Evolutionary conservation across 1,140 invertebrate genomes (phyloP), one percentile per base, ranked within the genome.

Genomic region (Drosophila baimaii): DNA sequence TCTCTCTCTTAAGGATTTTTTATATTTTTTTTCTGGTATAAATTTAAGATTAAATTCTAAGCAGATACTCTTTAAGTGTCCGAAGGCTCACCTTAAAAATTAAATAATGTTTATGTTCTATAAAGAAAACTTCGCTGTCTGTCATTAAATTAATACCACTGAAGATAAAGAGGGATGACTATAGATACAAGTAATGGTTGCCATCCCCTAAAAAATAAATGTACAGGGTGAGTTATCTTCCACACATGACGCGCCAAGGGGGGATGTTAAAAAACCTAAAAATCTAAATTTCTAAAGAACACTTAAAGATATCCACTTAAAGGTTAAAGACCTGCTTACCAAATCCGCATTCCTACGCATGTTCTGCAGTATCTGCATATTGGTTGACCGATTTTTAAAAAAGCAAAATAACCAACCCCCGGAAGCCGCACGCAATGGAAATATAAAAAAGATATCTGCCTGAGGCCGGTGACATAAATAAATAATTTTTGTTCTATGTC

Each of bases 391-490:
- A 79, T 66, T 79, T 75, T 72, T 31, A 46, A 52, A 33, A 52
- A 19, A 7, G 12, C 23, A 49, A 33, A 31, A 47, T 61, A 59
- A 35, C 35, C 51, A 44, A 56, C 55, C 51, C 29, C 21, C 41
- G 44, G 39, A 61, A 21, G 19, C 52, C 25, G 49, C 70, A 83
- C 65, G 62, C 70, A 76, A 80, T 80, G 31, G 55, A 84, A 80
- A 85, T 85, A 75, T 83, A 61, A 61, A 84, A 72, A 62, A 65
- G 61, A 64, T 78, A 81, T 78, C 63, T 46, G 47, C 59, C 31
- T 13, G 21, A 69, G 70, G 77, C 39, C 74, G 61, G 47, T 44
- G 59, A 75, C 79, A 88, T 83, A 88, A 89, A 89, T 83, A 89
- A 83, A 88, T 80, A 77, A 80, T 80, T 63, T 66, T 33, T 68